Base-by-base conservation (phyloP, 2,888 invertebrate species). In the Caenorhabditis wallacei region DNA sequence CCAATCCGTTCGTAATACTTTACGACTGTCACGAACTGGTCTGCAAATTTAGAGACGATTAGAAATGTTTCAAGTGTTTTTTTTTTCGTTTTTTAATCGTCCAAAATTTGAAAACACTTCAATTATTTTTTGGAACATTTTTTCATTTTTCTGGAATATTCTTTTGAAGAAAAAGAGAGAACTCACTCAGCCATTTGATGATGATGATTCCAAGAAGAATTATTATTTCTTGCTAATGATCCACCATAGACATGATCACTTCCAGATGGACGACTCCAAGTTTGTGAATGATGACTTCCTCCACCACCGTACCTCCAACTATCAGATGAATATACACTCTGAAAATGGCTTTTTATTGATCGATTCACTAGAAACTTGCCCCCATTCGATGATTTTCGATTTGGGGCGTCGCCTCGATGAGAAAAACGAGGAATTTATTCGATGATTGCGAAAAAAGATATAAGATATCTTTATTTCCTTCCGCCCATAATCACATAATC, bases 1-100 rank as follows among this genome's bases (percentile, higher is more conserved):
- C 82, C 82, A 82, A 54, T 82, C 72, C 5, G 82, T 82, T 24
- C 82, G 68, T 8, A 43, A 40, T 10, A 82, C 82, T 69, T 79
- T 75, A 8, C 74, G 72, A n/a, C 56, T 69, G 22, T 53, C 64
- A 43, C 57, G 56, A 22, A 24, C 46, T 24, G 79, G 20, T 40
- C 71, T 80, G 48, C n/a, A 70, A 70, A 56, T 10, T 61, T 40
- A 22, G 8, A 3, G 13, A 56, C 7, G 7, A 22, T 51, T 7
- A 20, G 20, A 51, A 51, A 18, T 13, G n/a, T 18, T 1, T 18
- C 22, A 54, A 48, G 46, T 48, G 46, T 48, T 48, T 48, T 48
- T 18, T 48, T n/a, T 43, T 43, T 5, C 7, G 13, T 11, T 48
- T 48, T 48, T 48, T 18, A 48, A 48, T 7, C 18, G 40, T 18